phyloP scores from a whole-genome alignment of 1,140 invertebrate genomes.

The Prorops nasuta region DNA sequence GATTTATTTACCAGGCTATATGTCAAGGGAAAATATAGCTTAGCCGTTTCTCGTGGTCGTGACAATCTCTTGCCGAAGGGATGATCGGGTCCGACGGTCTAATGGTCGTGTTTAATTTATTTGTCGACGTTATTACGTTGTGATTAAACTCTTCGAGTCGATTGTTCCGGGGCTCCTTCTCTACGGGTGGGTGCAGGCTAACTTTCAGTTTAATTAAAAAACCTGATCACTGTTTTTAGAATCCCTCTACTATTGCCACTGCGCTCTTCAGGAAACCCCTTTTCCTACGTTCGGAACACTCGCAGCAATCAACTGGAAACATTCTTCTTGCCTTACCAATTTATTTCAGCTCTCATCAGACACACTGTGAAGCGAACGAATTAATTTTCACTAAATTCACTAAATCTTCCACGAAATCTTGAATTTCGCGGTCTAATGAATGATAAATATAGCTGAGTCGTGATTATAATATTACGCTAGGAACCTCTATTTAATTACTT shows the following conservation, averaged over 20 bases:
- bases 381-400: too few species aligned
- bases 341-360: slow-evolving; percentile 22
- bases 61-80: slow-evolving; percentile 27
- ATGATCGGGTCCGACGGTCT: slow-evolving; percentile 22
- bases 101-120: slow-evolving; percentile 37
- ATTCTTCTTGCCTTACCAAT: slow-evolving; percentile 23
- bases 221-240: slow-evolving; percentile 32
- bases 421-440: too few species aligned
- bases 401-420: too few species aligned
- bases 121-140: slow-evolving; percentile 36
- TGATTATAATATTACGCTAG: too few species aligned
- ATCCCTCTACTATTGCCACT: slow-evolving; percentile 4
- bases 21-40: too few species aligned
- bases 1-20: too few species aligned
- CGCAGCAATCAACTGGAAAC: slow-evolving; percentile 32
- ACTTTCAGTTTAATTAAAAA: slow-evolving; percentile 44
- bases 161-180: slow-evolving; percentile 19
- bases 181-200: slow-evolving; percentile 17
- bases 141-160: slow-evolving; percentile 33
- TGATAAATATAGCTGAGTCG: too few species aligned
- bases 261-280: slow-evolving; percentile 11
- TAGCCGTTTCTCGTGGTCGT: too few species aligned
- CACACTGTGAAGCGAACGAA: too few species aligned
- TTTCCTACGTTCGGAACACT: slow-evolving; percentile 12
- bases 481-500: slow-evolving; percentile 31